Evolutionary conservation across 2,797 vertebrate genomes (phyloP), one percentile per base, ranked within the genome.

Genomic region (Rhyacichthys aspro): DNA sequence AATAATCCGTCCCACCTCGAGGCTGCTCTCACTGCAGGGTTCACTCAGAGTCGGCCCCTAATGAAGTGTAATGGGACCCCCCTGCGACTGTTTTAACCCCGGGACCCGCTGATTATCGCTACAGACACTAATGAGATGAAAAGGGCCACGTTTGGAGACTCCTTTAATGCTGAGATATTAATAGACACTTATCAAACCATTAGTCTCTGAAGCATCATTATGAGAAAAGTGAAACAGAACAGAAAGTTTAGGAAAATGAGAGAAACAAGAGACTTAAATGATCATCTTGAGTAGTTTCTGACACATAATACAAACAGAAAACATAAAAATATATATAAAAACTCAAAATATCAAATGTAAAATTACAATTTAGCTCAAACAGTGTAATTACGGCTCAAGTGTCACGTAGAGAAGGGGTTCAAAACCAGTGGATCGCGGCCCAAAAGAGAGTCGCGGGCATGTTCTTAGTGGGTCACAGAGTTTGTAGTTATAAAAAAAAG

Each of bases 121-220:
- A 46, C 18, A 52, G 76, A 57, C 47, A 42, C 77, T 87, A 91
- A 91, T 91, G 89, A 89, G 85, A 86, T 79, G 85, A 76, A 87
- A 84, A 83, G 76, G 82, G 74, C 65, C 78, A 88, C 83, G 81
- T 90, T 89, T 84, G 72, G 63, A 59, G 78, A 71, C 63, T 52
- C 55, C 64, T 79, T 59, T 76, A 83, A 85, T 66, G 70, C 60
- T 11, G 18, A 38, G 46, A 80, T 84, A 86, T 86, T 86, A 89
- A 85, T 86, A 88, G 75, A 49, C 67, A 77, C 69, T 84, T 80
- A 81, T 16, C 73, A 78, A 85, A 74, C 76, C 86, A 85, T 89
- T 90, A 88, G 80, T 38, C 64, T 63, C 64, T 72, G 79, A 88
- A 85, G 72, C 81, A 78, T 81, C 67, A 84, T 87, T 87, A 78